These are phyloP conservation scores for Thereva nobilitata DNA, from an alignment of 2,888 invertebrate species.

Conservation along the genomic window DNA sequence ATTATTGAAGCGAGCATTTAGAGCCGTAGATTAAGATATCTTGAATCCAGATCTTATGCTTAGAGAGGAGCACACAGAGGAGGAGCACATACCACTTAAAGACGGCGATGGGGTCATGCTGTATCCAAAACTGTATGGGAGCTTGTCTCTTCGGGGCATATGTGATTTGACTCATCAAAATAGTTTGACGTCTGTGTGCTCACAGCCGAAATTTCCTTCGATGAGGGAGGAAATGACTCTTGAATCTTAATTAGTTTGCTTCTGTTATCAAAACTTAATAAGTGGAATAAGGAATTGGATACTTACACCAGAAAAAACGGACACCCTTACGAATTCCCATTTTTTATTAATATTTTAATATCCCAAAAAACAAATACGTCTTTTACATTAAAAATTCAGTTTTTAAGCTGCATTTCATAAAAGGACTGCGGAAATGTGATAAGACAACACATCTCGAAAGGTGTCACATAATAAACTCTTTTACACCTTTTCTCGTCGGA, in stretches of 20 bases:
- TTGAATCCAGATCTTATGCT: conserved; percentile 8
- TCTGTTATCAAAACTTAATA: no score
- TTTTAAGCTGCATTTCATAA: no score
- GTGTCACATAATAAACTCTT: no score
- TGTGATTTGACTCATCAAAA: conserved; percentile 1
- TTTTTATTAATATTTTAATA: no score
- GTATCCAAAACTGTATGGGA: not conserved
- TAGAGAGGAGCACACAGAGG: not conserved
- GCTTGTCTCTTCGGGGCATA: conserved; percentile 4
- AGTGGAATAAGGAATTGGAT: no score
- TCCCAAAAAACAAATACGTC: no score
- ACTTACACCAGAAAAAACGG: no score
- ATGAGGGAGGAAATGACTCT: conserved; percentile 3
- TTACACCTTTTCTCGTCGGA: no score
- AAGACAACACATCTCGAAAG: no score
- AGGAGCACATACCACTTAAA: conserved; percentile 6
- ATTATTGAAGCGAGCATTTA: conserved; percentile 11
- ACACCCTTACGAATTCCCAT: no score
- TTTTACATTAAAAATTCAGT: no score
- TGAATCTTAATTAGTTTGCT: conserved; percentile 6
- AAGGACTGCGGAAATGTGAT: no score
- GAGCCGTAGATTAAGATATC: conserved; percentile 13
- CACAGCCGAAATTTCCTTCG: not conserved
- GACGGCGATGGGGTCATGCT: conserved; percentile 11
- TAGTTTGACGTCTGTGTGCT: conserved; percentile 1